These are phyloP conservation scores for Bombus terrestris DNA, from an alignment of 1,140 invertebrate species.

Conservation along the genomic window DNA sequence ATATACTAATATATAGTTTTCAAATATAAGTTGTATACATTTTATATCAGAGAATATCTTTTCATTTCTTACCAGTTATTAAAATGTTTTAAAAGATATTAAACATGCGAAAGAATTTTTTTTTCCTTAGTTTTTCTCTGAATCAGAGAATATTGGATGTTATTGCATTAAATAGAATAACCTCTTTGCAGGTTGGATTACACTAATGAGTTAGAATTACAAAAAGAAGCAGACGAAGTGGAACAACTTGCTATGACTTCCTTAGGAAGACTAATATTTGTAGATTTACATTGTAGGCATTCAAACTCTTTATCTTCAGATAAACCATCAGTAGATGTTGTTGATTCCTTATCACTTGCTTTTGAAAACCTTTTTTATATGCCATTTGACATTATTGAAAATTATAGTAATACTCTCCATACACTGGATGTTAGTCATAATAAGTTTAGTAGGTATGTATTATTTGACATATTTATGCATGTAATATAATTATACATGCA, in stretches of 20 bases:
- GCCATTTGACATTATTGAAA: constrained; percentile 78
- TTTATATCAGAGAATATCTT: background rate
- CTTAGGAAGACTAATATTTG: constrained; percentile 79
- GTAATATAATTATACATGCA: background rate
- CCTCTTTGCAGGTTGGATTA: constrained; percentile 66
- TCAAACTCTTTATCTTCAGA: constrained; percentile 55
- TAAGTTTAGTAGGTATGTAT: constrained; percentile 85
- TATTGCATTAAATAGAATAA: background rate
- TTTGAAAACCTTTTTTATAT: constrained; percentile 78
- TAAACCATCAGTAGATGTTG: constrained; percentile 58
- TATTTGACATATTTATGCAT: background rate
- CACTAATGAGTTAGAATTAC: constrained; percentile 71
- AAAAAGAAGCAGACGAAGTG: constrained; percentile 64
- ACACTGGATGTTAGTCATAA: constrained; percentile 89
- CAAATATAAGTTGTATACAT: background rate
- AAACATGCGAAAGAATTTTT: background rate
- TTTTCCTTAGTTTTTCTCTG: no score
- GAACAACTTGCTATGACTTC: constrained; percentile 79
- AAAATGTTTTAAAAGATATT: constrained; percentile 2
- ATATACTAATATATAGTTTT: background rate
- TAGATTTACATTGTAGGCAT: constrained; percentile 76
- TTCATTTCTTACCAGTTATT: background rate
- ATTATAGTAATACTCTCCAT: constrained; percentile 73
- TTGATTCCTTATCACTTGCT: constrained; percentile 74
- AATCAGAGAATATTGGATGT: background rate